Conservation (phyloP, 2,888 invertebrate species). For the Lithophane semibrunnea region DNA sequence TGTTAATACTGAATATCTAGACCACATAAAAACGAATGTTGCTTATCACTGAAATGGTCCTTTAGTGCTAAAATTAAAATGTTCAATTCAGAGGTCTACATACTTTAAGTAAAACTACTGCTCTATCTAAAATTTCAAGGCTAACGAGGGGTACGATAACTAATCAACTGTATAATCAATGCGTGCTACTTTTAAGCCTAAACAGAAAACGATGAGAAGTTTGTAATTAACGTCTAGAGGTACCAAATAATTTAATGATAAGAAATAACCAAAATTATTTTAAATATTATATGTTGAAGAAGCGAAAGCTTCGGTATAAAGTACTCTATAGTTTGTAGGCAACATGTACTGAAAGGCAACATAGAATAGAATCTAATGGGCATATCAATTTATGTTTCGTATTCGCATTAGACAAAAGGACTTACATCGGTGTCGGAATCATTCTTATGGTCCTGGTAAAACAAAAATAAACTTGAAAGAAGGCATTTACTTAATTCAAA, state of each 20-base stretch:
- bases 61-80: slow-evolving; percentile 34
- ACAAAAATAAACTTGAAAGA: slow-evolving; percentile 16
- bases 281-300: background rate
- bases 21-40: slow-evolving; percentile 8
- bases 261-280: slow-evolving; percentile 3
- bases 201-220: slow-evolving; percentile 27
- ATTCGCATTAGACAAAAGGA: slow-evolving; percentile 1
- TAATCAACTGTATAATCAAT: slow-evolving; percentile 43
- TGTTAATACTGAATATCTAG: slow-evolving; percentile 32
- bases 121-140: slow-evolving; percentile 51
- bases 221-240: background rate
- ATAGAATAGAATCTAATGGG: background rate
- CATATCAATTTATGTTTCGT: slow-evolving; percentile 1
- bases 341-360: background rate
- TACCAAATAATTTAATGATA: background rate
- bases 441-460: slow-evolving; percentile 4
- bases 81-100: slow-evolving; percentile 31
- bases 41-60: slow-evolving; percentile 8
- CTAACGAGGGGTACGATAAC: slow-evolving; percentile 43
- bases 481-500: background rate
- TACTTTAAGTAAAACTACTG: slow-evolving; percentile 9
- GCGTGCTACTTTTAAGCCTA: slow-evolving; percentile 21
- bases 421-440: slow-evolving; percentile 11
- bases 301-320: background rate
- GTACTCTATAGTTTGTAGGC: background rate